phyloP scores from a whole-genome alignment of 2,113 vertebrate genomes.

The Crocuta crocuta region DNA sequence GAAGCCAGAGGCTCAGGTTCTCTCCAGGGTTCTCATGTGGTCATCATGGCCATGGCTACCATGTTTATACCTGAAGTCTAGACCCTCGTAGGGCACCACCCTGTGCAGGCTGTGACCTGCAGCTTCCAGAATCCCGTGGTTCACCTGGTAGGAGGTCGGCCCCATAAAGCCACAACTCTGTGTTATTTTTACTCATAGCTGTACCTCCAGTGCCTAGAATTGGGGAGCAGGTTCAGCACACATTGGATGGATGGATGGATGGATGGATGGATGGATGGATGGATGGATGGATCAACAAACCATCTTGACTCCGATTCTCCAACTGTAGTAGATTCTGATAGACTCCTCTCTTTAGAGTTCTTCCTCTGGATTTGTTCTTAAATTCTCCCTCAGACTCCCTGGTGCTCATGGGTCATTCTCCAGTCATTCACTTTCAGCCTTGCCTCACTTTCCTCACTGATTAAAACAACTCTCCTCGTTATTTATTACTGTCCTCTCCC shows the following conservation, averaged over 20 bases:
- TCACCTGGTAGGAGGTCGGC: neutral
- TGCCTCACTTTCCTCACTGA: neutral
- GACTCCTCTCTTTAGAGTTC: neutral
- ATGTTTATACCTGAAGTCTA: neutral
- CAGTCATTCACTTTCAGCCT: neutral
- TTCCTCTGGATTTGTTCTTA: neutral
- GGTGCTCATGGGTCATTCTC: neutral
- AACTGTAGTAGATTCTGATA: neutral
- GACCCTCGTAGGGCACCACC: neutral
- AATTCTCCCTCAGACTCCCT: neutral
- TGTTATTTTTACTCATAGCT: neutral
- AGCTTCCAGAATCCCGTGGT: neutral
- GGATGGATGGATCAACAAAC: neutral
- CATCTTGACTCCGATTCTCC: neutral
- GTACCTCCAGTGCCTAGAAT: neutral
- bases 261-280: neutral
- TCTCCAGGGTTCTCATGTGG: rapidly evolving
- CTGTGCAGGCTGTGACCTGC: neutral
- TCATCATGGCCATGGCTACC: neutral
- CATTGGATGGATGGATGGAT: neutral
- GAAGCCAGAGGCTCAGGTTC: neutral
- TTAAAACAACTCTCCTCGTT: neutral
- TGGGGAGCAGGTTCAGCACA: neutral
- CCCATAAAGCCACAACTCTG: neutral
- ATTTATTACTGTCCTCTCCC: neutral